These are phyloP conservation scores for Proisotoma minuta DNA, from an alignment of 2,888 invertebrate species.

Conservation along the genomic window DNA sequence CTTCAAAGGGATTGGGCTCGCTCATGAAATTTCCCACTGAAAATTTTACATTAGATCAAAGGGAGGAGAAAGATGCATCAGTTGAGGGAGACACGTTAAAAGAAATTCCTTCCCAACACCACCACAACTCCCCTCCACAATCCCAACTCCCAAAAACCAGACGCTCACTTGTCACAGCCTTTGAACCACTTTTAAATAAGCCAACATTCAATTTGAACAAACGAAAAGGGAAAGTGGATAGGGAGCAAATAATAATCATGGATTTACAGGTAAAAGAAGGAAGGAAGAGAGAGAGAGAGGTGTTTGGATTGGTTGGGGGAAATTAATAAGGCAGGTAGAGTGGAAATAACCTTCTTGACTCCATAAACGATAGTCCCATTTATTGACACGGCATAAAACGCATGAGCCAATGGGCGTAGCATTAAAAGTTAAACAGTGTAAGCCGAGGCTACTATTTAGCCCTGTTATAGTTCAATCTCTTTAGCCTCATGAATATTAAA, in stretches of 20 bases:
- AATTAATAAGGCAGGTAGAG: slow-evolving; percentile 16
- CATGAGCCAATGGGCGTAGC: slow-evolving; percentile 35
- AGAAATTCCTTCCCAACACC: neutral
- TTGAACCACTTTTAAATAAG: too few relatives aligned
- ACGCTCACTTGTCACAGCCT: too few relatives aligned
- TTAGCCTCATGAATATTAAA: neutral
- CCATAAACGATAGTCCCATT: slow-evolving; percentile 11
- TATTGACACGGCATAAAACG: slow-evolving; percentile 21
- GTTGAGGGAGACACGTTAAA: slow-evolving; percentile 12
- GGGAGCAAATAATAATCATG: too few relatives aligned
- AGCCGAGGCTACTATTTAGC: too few relatives aligned
- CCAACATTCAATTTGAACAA: too few relatives aligned
- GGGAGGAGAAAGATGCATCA: slow-evolving; percentile 39
- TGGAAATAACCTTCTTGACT: neutral
- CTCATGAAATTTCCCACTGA: slow-evolving; percentile 34
- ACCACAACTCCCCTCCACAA: neutral
- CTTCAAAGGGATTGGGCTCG: slow-evolving; percentile 33
- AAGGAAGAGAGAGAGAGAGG: slow-evolving; percentile 15
- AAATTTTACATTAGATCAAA: slow-evolving; percentile 41
- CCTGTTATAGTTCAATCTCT: too few relatives aligned
- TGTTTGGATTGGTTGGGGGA: too few relatives aligned
- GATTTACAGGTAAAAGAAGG: neutral
- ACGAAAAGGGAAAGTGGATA: too few relatives aligned
- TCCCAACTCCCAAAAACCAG: neutral
- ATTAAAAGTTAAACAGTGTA: slow-evolving; percentile 30